Percentiles rank a stretch among this genome's conserved stretches.
These are phyloP conservation scores for Nannospalax galili DNA, from an alignment of 2,113 vertebrate species.

Conservation along the genomic window DNA sequence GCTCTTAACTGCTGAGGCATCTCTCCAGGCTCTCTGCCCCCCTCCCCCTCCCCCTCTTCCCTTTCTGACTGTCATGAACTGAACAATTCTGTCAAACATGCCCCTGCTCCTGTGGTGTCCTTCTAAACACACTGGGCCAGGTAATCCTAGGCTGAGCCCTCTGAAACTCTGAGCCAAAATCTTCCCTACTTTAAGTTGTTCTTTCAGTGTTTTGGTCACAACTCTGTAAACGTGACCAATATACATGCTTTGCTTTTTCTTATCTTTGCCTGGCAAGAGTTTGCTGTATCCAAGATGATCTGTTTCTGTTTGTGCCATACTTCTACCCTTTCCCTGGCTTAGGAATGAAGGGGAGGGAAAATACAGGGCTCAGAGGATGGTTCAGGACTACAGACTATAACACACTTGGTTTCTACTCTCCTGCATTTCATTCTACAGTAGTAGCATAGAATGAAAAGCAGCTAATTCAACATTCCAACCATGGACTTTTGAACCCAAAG, in stretches of 20 bases:
- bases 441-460: not conserved
- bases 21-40: no score
- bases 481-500: not conserved
- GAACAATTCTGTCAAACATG: not conserved
- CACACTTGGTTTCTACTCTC: not conserved
- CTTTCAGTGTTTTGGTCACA: not conserved
- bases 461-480: accelerated
- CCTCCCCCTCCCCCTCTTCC: no score
- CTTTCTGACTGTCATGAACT: not conserved
- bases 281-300: not conserved
- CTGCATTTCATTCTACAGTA: not conserved
- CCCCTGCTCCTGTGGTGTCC: no score
- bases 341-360: not conserved
- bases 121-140: not conserved
- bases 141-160: not conserved
- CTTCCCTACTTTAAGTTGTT: not conserved
- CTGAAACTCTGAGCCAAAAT: not conserved
- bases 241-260: not conserved
- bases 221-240: not conserved
- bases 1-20: no score
- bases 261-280: not conserved
- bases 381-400: accelerated
- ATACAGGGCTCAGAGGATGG: not conserved
- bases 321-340: not conserved
- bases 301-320: not conserved